phyloP scores from a whole-genome alignment of 2,888 invertebrate genomes.

The Brachyptera putata region DNA sequence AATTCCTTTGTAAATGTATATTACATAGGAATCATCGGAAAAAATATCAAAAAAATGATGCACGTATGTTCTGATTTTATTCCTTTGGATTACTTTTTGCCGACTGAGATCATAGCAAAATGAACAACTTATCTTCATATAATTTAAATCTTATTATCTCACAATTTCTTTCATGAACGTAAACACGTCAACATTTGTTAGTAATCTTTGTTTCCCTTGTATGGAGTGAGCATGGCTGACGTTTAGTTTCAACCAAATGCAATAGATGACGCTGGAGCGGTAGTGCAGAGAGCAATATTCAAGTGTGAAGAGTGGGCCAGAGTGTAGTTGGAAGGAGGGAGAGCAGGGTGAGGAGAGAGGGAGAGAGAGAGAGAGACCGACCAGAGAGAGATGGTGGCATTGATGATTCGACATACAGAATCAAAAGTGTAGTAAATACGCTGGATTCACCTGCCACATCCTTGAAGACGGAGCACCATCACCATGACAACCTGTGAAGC shows the following conservation, averaged over 20 bases:
- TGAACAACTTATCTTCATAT: no score
- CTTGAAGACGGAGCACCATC: neutral
- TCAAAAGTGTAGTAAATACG: slow-evolving; percentile 6
- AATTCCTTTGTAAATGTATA: no score
- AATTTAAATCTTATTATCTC: no score
- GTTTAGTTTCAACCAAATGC: neutral
- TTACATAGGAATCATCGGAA: no score
- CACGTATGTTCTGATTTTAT: no score
- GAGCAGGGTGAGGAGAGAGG: neutral
- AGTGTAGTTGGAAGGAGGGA: neutral
- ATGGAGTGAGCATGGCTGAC: neutral
- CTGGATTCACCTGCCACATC: slow-evolving; percentile 2
- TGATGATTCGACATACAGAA: slow-evolving; percentile 1
- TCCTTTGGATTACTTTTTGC: no score
- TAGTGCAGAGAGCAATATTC: neutral
- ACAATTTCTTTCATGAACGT: no score
- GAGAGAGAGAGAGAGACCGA: neutral
- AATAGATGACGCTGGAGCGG: slow-evolving; percentile 26
- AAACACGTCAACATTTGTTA: no score
- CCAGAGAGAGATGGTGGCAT: neutral
- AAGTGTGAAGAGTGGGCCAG: neutral
- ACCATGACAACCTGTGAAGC: slow-evolving; percentile 9
- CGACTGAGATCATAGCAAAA: no score
- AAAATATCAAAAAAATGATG: no score
- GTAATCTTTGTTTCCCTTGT: no score